Evolutionary conservation across 2,797 vertebrate genomes (phyloP).

Genomic region (Hoplostethus atlanticus): DNA sequence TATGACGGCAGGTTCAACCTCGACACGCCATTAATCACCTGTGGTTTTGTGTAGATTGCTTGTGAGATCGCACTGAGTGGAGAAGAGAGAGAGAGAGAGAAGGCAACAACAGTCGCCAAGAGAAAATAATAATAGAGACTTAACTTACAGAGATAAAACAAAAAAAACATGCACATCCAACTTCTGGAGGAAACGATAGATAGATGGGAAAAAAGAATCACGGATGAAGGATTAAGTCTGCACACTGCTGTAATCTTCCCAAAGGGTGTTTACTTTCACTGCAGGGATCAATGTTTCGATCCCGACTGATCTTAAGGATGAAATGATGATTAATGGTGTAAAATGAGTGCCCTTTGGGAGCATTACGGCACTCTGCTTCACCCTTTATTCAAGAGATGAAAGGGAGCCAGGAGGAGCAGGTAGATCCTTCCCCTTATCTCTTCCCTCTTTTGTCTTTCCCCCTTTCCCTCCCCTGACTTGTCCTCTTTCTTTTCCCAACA

Average conservation of each 20-base stretch:
- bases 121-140: slow-evolving; percentile 43
- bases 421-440: slow-evolving; percentile 17
- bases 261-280: slow-evolving; percentile 51
- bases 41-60: slow-evolving; percentile 31
- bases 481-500: neutral
- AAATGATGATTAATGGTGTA: slow-evolving; percentile 50
- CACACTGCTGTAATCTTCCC: slow-evolving; percentile 33
- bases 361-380: neutral
- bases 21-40: slow-evolving; percentile 52
- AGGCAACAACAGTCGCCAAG: slow-evolving; percentile 34
- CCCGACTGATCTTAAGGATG: slow-evolving; percentile 18
- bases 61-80: slow-evolving; percentile 15
- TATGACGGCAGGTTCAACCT: slow-evolving; percentile 40
- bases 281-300: slow-evolving; percentile 47
- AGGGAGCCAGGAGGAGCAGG: neutral
- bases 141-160: neutral
- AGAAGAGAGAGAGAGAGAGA: slow-evolving; percentile 21
- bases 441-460: neutral
- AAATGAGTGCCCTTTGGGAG: slow-evolving; percentile 32
- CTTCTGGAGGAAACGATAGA: neutral
- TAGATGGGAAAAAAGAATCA: neutral
- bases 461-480: neutral
- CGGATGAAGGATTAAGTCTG: slow-evolving; percentile 36
- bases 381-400: neutral
- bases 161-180: neutral